Evolutionary conservation across 2,797 vertebrate genomes (phyloP).

Genomic region (Acomys russatus): DNA sequence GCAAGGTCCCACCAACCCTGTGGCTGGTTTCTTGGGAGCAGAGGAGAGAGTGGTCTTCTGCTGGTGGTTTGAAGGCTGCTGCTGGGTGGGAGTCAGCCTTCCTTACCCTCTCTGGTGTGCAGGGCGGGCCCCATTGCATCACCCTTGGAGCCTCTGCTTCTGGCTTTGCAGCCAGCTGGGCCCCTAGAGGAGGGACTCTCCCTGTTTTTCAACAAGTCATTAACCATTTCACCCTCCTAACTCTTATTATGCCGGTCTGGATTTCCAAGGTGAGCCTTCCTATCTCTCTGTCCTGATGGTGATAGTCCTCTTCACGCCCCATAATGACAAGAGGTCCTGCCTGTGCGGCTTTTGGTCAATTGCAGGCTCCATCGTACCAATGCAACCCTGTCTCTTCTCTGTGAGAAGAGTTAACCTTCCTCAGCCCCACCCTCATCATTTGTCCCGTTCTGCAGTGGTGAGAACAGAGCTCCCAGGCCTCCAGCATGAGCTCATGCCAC

Average conservation of each 20-base stretch:
- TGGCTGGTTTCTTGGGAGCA: background rate
- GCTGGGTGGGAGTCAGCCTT: conserved; percentile 75
- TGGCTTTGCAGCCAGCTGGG: conserved; percentile 83
- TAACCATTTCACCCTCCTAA: conserved; percentile 80
- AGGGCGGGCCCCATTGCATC: conserved; percentile 85
- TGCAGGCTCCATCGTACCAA: background rate
- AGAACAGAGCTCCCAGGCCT: conserved; percentile 72
- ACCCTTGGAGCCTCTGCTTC: conserved; percentile 79
- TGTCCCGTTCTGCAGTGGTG: conserved; percentile 80
- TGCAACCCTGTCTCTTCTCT: background rate
- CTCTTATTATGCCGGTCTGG: background rate
- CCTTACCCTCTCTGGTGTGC: conserved; percentile 81
- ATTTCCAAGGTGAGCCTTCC: background rate
- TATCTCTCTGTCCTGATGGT: background rate
- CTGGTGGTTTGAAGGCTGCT: conserved; percentile 50
- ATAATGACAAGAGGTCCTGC: background rate
- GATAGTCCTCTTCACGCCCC: background rate
- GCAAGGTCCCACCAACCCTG: background rate
- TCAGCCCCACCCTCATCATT: conserved; percentile 71
- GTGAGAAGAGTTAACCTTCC: conserved; percentile 80
- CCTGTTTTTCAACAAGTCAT: conserved; percentile 83
- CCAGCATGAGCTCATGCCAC: conserved; percentile 80
- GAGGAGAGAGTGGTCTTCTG: background rate
- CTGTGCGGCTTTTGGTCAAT: background rate
- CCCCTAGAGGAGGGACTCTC: conserved; percentile 85